Percentiles rank a stretch among this genome's conserved stretches.
These are phyloP conservation scores for Ligdia adustata DNA, from an alignment of 2,888 invertebrate species.

Conservation along the genomic window DNA sequence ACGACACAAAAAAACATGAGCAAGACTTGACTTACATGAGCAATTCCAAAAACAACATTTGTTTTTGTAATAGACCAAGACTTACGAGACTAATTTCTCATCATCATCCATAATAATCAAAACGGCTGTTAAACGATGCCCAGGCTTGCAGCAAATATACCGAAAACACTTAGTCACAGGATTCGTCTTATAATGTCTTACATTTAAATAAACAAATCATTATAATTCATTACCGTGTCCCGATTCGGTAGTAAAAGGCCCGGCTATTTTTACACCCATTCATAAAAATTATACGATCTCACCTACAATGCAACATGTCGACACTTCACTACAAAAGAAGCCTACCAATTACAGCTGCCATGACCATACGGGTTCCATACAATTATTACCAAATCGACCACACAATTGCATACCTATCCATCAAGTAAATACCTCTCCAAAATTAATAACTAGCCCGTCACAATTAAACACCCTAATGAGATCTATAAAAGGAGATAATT, in stretches of 20 bases:
- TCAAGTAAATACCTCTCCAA: slow-evolving; percentile 15
- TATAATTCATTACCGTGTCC: not conserved
- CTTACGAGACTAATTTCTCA: too few relatives aligned
- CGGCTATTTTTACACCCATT: slow-evolving; percentile 6
- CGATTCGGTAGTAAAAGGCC: not conserved
- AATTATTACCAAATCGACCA: slow-evolving; percentile 31
- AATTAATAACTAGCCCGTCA: slow-evolving; percentile 20
- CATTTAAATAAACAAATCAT: not conserved
- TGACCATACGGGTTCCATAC: slow-evolving; percentile 29
- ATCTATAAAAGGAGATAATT: slow-evolving; percentile 55
- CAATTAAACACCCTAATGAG: slow-evolving; percentile 55
- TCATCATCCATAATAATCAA: too few relatives aligned
- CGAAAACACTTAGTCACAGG: not conserved
- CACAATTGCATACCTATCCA: slow-evolving; percentile 28
- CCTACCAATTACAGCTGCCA: slow-evolving; percentile 20
- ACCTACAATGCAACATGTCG: slow-evolving; percentile 7
- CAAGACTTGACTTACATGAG: too few relatives aligned
- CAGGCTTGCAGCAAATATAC: not conserved
- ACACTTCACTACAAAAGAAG: slow-evolving; percentile 19
- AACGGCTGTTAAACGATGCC: not conserved
- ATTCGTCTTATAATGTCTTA: not conserved
- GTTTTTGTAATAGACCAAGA: too few relatives aligned
- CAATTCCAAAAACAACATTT: too few relatives aligned
- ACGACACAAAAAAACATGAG: too few relatives aligned
- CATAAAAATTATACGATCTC: slow-evolving; percentile 12